A percentile compares a stretch with the other conserved stretches of the same genome.
Conservation (phyloP, 2,113 vertebrate genomes). For the Rhabdornis inornatus region DNA sequence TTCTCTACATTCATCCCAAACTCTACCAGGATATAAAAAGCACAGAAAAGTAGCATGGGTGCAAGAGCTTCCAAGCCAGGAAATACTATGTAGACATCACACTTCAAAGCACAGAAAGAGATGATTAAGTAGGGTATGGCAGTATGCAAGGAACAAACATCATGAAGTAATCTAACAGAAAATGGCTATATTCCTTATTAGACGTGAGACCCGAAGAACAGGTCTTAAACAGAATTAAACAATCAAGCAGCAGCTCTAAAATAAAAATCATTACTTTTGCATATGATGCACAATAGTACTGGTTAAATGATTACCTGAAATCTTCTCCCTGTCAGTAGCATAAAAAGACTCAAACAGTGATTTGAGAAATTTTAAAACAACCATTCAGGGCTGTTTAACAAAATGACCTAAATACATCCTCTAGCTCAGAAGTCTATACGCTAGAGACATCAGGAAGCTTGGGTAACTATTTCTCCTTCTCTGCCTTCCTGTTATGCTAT, state of each 20-base stretch:
- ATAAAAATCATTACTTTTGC: not conserved
- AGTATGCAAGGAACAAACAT: not conserved
- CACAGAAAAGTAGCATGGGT: not conserved
- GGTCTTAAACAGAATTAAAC: not conserved
- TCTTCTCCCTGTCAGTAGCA: not conserved
- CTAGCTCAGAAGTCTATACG: not conserved
- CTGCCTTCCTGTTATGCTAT: not conserved
- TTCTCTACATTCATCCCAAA: not conserved
- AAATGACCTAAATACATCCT: not conserved
- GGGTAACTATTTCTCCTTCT: not conserved
- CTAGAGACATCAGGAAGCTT: not conserved
- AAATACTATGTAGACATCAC: not conserved
- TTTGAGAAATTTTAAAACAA: not conserved
- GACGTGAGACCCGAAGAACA: not conserved
- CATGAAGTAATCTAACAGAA: not conserved
- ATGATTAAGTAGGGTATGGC: not conserved
- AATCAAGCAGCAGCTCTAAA: not conserved
- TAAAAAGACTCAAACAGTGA: not conserved
- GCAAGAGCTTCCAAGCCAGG: not conserved
- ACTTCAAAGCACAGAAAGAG: not conserved
- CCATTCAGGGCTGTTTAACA: not conserved
- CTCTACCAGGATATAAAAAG: not conserved
- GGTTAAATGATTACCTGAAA: not conserved
- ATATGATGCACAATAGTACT: not conserved
- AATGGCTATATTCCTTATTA: not conserved